A percentile compares a stretch with the other conserved stretches of the same genome.
Conservation (phyloP, 1,140 invertebrate genomes). For the Macrosteles quadrilineatus region DNA sequence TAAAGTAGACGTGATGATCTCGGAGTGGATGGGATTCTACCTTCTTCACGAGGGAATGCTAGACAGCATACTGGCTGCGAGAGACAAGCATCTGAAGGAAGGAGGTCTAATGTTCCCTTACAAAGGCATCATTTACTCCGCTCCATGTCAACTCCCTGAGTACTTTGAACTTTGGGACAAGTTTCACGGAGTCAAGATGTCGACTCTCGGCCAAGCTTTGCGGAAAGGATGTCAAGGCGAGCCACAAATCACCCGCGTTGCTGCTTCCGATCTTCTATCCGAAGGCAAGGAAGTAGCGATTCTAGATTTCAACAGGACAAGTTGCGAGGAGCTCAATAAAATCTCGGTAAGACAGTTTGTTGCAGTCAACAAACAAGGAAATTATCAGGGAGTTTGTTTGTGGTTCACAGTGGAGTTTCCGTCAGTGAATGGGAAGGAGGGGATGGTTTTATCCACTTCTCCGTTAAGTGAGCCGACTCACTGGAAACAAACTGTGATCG, state of each 20-base stretch:
- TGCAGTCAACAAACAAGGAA: constrained; percentile 56
- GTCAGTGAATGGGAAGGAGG: constrained; percentile 29
- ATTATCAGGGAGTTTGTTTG: constrained; percentile 68
- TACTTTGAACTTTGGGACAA: constrained; percentile 66
- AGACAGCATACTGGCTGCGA: constrained; percentile 86
- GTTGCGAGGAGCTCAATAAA: constrained; percentile 43
- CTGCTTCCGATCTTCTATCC: constrained; percentile 51
- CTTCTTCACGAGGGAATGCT: constrained; percentile 98
- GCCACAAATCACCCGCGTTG: constrained; percentile 48
- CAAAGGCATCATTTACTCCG: constrained; percentile 50
- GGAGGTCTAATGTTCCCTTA: constrained; percentile 56
- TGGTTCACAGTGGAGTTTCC: constrained; percentile 54
- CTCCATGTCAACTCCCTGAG: constrained; percentile 70
- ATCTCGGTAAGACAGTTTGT: constrained; percentile 49
- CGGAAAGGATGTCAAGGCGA: constrained; percentile 37
- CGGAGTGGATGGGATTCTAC: constrained; percentile 99
- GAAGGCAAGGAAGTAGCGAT: constrained; percentile 48
- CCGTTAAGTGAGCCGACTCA: constrained; percentile 79
- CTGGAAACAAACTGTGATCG: constrained; percentile 95
- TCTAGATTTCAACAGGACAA: constrained; percentile 47
- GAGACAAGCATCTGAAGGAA: constrained; percentile 81
- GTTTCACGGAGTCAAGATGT: constrained; percentile 40
- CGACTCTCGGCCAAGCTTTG: constrained; percentile 33
- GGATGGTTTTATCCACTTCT: constrained; percentile 69
- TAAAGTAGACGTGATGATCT: constrained; percentile 95